Conservation (phyloP, 2,113 vertebrate species). For the Xiphorhynchus elegans region DNA sequence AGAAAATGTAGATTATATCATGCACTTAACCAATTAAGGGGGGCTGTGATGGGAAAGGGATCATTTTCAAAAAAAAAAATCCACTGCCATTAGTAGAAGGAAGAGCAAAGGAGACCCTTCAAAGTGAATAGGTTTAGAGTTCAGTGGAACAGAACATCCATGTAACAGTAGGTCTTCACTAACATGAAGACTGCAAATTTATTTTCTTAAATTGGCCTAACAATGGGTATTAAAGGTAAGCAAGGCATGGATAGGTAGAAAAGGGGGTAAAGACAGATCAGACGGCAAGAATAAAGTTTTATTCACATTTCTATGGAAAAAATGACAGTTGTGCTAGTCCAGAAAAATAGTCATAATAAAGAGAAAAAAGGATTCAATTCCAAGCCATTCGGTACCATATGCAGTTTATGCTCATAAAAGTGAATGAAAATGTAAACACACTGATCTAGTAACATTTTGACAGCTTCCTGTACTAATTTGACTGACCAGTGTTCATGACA, state of each 20-base stretch:
- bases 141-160: background rate
- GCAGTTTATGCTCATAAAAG: background rate
- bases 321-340: background rate
- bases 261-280: background rate
- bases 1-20: background rate
- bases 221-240: background rate
- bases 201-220: background rate
- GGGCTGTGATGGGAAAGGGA: background rate
- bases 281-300: background rate
- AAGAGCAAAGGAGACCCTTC: background rate
- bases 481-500: background rate
- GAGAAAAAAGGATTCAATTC: background rate
- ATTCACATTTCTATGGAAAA: background rate
- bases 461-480: background rate
- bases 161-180: background rate
- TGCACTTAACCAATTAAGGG: background rate
- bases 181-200: background rate
- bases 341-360: background rate
- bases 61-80: background rate
- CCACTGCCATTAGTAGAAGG: background rate
- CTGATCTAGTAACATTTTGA: background rate
- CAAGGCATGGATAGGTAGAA: background rate
- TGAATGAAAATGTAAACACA: background rate
- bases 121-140: background rate
- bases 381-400: background rate